Conservation (phyloP, 2,113 vertebrate species). For the Lucifuga dentata region DNA sequence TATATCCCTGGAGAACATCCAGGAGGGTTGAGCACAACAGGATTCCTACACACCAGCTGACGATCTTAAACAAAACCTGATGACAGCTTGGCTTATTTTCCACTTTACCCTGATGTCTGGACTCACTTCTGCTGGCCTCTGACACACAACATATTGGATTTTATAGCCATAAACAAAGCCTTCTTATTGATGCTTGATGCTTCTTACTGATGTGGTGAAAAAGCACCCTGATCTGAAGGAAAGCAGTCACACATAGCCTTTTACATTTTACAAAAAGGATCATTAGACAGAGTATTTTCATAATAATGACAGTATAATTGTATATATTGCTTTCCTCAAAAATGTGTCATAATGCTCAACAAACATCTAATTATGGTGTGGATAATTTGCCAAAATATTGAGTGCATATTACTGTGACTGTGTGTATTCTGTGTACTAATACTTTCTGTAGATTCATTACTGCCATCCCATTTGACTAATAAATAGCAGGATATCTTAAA, state of each 20-base stretch:
- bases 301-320: neutral
- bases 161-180: constrained; percentile 33
- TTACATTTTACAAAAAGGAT: neutral
- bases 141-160: constrained; percentile 58
- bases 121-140: constrained; percentile 42
- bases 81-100: constrained; percentile 62
- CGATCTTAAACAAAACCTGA: constrained; percentile 48
- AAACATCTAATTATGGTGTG: neutral
- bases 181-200: constrained; percentile 33
- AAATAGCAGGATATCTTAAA: too few species aligned
- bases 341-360: neutral
- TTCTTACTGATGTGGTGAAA: constrained; percentile 2
- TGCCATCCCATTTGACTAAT: too few species aligned
- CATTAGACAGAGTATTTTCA: neutral
- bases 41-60: constrained; percentile 40
- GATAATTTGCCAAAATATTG: too few species aligned
- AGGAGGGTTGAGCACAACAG: constrained; percentile 40
- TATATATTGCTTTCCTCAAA: neutral
- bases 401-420: too few species aligned
- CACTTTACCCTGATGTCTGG: constrained; percentile 48
- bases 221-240: constrained; percentile 5
- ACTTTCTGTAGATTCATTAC: too few species aligned
- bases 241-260: neutral
- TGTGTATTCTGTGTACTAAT: too few species aligned
- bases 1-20: constrained; percentile 44